A percentile compares a stretch with the other conserved stretches of the same genome.
These are phyloP conservation scores for Quiscalus mexicanus DNA, from an alignment of 2,113 vertebrate species.

Conservation along the genomic window DNA sequence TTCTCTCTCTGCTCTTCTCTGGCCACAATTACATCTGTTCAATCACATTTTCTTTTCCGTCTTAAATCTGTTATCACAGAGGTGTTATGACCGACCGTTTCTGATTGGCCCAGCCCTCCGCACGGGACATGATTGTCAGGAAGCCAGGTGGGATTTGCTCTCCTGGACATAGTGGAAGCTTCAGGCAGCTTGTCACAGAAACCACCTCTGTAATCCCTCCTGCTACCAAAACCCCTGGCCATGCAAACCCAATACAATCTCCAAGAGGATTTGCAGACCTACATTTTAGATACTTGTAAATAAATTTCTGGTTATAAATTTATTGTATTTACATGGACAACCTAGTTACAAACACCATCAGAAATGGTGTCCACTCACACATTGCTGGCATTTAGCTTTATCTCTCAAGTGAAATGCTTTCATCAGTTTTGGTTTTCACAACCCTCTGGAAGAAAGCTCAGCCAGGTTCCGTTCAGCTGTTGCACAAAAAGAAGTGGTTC, in stretches of 20 bases:
- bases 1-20: rapidly evolving
- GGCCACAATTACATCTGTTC: rapidly evolving
- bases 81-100: not conserved
- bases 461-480: not conserved
- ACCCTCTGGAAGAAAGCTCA: not conserved
- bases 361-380: not conserved
- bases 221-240: not conserved
- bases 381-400: not conserved
- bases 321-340: not conserved
- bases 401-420: not conserved
- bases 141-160: not conserved
- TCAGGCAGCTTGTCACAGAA: not conserved
- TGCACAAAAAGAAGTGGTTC: not conserved
- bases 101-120: not conserved
- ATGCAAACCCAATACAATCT: not conserved
- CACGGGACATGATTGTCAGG: no score
- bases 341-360: not conserved
- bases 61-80: not conserved
- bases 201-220: not conserved
- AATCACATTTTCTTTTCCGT: not conserved
- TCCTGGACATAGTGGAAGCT: not conserved
- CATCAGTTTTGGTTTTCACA: not conserved
- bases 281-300: not conserved
- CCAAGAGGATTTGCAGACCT: not conserved
- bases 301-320: not conserved